Evolutionary conservation across 2,797 vertebrate species (phyloP), one percentile per base, ranked within the genome.

Genomic region (Arrhamphus sclerolepis): DNA sequence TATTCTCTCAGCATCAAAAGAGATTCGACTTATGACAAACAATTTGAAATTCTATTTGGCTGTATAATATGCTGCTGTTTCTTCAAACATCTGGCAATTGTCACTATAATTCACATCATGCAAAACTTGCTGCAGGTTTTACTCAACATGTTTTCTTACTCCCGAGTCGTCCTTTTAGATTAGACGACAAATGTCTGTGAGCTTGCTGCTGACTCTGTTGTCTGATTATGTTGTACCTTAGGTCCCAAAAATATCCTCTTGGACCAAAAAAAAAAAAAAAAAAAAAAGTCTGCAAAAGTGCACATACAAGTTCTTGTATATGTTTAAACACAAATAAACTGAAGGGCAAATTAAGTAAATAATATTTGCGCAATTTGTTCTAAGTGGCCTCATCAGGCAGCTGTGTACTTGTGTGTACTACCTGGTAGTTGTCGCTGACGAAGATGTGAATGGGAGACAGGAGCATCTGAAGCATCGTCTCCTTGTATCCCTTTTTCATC

Each of bases 401-500:
- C 8, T 1, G 2, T 26, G 9, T 6, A 4, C 26, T 3, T 44
- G 39, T 11, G 22, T 55, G 14, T 13, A 54, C 2, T 89, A 99
- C 98, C 98, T 98, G 98, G 69, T 95, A 98, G 90, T 89, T 97
- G 83, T 99, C 98, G 63, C 94, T 96, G 83, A 98, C 72, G 75
- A 98, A 99, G 58, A 99, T 90, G 82, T 96, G 96, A 56, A 98
- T 62, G 17, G 98, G 97, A 29, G 97, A 99, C 41, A 99, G 87
- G 14, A 99, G 92, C 64, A 99, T 94, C 29, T 99, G 98, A 51
- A 99, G 91, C 91, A 96, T 93, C 2, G 98, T 99, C 89, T 99
- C 97, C 76, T 94, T 94, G 89, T 97, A 97, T 48, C 96, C 94
- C 78, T 99, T 99, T 79, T 98, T 99, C 98, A 99, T 99, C 89